Conservation (phyloP, 2,113 vertebrate species). For the Stigmatopora nigra region DNA sequence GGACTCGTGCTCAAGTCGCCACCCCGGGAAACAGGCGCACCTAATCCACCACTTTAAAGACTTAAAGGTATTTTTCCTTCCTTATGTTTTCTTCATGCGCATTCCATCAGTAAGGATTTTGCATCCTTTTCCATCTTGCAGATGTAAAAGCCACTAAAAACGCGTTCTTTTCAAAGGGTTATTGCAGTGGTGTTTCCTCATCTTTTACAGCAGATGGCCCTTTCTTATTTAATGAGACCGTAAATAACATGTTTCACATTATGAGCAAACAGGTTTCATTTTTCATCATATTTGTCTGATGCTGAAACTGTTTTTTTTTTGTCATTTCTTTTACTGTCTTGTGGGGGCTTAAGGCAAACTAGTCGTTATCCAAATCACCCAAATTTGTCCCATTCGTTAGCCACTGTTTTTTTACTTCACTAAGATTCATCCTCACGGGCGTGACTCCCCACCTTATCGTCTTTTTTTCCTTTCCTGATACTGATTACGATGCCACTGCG, state of each 20-base stretch:
- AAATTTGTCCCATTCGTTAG: too few species aligned
- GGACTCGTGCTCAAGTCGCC: not conserved
- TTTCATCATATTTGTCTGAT: not conserved
- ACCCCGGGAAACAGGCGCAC: not conserved
- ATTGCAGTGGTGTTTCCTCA: slow-evolving; percentile 1
- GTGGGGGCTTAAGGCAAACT: too few species aligned
- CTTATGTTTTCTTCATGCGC: not conserved
- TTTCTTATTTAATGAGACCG: slow-evolving; percentile 41
- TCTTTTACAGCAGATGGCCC: slow-evolving; percentile 26
- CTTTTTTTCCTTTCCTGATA: not conserved
- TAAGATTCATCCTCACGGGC: not conserved
- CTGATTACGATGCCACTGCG: not conserved
- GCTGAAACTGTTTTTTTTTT: not conserved
- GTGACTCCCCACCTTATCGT: not conserved
- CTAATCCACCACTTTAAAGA: not conserved
- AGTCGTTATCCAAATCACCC: too few species aligned
- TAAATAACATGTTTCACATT: slow-evolving; percentile 26
- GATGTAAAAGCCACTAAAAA: not conserved
- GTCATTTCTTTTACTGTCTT: not conserved
- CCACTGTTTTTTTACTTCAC: too few species aligned
- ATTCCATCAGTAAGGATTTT: not conserved
- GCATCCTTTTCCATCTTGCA: not conserved
- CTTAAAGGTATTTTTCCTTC: not conserved
- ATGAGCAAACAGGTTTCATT: not conserved
- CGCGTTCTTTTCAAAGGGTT: not conserved